Conservation (phyloP, 2,888 invertebrate species). For the Ommatoiulus sabulosus region DNA sequence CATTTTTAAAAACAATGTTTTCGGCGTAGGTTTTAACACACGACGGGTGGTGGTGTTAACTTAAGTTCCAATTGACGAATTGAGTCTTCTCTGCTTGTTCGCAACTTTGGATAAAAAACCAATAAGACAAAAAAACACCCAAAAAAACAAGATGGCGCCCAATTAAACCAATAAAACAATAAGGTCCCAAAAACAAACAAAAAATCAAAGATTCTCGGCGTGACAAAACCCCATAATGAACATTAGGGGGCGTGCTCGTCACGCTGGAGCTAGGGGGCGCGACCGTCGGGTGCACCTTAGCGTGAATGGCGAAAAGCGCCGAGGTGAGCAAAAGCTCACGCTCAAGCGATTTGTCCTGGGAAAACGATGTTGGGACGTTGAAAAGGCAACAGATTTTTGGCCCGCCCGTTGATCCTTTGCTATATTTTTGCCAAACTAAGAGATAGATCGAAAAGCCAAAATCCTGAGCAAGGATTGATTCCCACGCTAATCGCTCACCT, state of each 20-base stretch:
- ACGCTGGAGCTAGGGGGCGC: background rate
- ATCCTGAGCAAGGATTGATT: background rate
- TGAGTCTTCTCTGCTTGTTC: background rate
- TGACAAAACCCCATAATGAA: background rate
- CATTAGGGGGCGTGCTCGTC: background rate
- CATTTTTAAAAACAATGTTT: no score
- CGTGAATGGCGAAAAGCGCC: background rate
- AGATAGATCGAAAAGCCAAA: background rate
- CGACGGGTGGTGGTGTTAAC: no score
- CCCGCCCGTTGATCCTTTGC: slow-evolving; percentile 11
- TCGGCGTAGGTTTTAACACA: no score
- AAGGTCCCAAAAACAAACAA: no score
- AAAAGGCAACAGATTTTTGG: background rate
- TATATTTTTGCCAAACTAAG: background rate
- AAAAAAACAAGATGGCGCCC: slow-evolving; percentile 2
- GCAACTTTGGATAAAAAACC: background rate
- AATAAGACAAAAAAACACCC: background rate
- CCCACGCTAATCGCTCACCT: slow-evolving; percentile 40
- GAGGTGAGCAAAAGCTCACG: background rate
- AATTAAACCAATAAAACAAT: no score
- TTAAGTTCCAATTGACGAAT: no score
- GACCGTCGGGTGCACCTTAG: background rate
- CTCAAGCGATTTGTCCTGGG: slow-evolving; percentile 12
- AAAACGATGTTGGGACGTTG: background rate
- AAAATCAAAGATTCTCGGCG: background rate